Base-by-base conservation (phyloP, 92 coral and sea anemone species). In the Metridium senile region DNA sequence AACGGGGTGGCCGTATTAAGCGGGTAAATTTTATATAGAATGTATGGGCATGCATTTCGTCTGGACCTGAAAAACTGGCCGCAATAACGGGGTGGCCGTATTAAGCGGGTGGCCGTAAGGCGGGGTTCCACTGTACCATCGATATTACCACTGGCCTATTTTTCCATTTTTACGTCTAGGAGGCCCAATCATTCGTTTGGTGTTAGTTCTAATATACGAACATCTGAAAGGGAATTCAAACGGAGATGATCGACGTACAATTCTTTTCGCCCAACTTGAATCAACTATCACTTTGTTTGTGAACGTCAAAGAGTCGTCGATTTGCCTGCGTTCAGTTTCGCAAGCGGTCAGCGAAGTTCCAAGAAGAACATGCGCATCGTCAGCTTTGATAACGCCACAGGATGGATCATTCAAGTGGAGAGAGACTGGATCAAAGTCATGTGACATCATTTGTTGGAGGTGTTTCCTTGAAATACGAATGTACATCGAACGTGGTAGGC, bases 351-450 rank as follows among this genome's bases (percentile, higher is more conserved):
- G 85, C 62, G 88, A 79, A 1, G 86, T 70, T 28, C 70, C 75
- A 46, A 88, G 33, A n/a, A 80, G 31, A 46, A 88, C 80, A 25
- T 64, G 22, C 33, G 47, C 59, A 2, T 64, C 65, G 72, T 62
- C 52, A 0, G 30, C 33, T 33, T n/a, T 70, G 27, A 65, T 39
- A 0, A 39, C 86, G 30, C 88, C 92, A 69, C 92, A 88, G 22
- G 63, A 26, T 6, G 86, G 88, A 62, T 88, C 92, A n/a, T 65
- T 76, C 6, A 88, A 66, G 78, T 83, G 92, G 69, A 88, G 82
- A 52, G 68, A 75, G 58, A 66, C 70, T 30, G 87, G 72, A 70
- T 75, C 74, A 27, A 73, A 21, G 25, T 58, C 34, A 0, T 57
- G 54, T 73, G 78, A 73, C 35, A 62, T 26, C 54, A 66, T 31